Percentiles rank a stretch among this genome's conserved stretches.
These are phyloP conservation scores for Cryptus viduatorius DNA, from an alignment of 2,888 invertebrate genomes.

Conservation along the genomic window DNA sequence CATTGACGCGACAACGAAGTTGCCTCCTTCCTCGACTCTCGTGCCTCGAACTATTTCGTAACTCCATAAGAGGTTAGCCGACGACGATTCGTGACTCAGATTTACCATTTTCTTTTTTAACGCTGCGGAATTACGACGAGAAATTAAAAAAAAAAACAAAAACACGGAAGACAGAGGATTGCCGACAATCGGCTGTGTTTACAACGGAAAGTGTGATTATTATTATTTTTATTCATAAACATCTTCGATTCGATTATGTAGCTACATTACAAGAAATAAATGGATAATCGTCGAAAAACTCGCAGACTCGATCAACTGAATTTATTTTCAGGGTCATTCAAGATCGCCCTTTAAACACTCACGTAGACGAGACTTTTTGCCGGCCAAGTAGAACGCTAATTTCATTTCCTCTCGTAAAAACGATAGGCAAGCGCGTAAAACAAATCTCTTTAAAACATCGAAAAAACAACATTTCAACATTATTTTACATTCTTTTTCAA, in stretches of 20 bases:
- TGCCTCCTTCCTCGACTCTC: background rate
- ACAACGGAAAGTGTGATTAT: background rate
- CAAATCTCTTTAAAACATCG: no score
- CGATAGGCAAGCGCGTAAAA: no score
- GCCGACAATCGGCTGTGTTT: background rate
- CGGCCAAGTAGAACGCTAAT: no score
- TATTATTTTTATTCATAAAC: background rate
- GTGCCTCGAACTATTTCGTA: background rate
- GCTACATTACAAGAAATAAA: background rate
- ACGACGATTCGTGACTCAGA: constrained; percentile 43
- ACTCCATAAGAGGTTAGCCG: constrained; percentile 29
- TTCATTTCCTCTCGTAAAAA: no score
- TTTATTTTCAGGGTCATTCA: background rate
- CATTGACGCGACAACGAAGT: constrained; percentile 24
- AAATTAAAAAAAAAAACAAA: background rate
- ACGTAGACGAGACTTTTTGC: no score
- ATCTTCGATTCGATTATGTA: no score
- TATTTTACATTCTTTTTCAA: no score
- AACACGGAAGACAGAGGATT: background rate
- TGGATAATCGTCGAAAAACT: background rate
- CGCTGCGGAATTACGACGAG: background rate
- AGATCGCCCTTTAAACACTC: background rate
- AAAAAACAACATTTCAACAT: no score
- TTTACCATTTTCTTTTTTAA: constrained; percentile 24
- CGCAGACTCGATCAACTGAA: background rate